Evolutionary conservation across 2,888 invertebrate genomes (phyloP), one percentile per base, ranked within the genome.

Genomic region (Chrysolina oricalcia): DNA sequence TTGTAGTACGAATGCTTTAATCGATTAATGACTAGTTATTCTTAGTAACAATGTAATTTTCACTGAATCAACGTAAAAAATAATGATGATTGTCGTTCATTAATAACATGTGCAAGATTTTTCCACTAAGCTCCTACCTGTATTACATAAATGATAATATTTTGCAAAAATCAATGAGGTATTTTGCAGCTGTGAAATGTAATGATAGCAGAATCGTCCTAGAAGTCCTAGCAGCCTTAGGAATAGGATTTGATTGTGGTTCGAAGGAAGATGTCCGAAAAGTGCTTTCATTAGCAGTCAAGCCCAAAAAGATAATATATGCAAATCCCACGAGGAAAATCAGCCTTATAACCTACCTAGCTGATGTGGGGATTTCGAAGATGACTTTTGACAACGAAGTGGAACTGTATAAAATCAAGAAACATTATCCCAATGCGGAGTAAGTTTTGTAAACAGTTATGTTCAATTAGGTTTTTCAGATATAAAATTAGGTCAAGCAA

Each of bases 241-340:
- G 93, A 65, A 87, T 89, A 27, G 90, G 91, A 59, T 93, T 93
- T 86, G 93, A 93, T 84, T 93, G 93, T 85, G 93, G 93, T 6
- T 92, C 92, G 78, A 85, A 86, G 83, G 88, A 87, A 81, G 92
- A 92, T 85, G 92, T 92, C 50, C 87, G 89, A 77, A 88, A 89
- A 79, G 88, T 92, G 6, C 85, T 92, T 76, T 87, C 88, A 19
- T 82, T 89, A 43, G 91, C 90, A 8, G 90, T 92, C 9, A 77
- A 87, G 2, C 86, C 89, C 0, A 85, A 89, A 15, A 88, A 90
- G 46, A 92, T 92, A 66, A 90, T 93, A 78, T 92, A 90, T 82
- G 92, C 92, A 48, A 91, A 92, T 85, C 92, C 92, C 0, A 90
- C 91, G 79, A 92, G 92, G 85, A 88, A 89, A 75, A 84, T 86